These are phyloP conservation scores for Cantharis lateralis DNA, from an alignment of 2,888 invertebrate species.

Conservation along the genomic window DNA sequence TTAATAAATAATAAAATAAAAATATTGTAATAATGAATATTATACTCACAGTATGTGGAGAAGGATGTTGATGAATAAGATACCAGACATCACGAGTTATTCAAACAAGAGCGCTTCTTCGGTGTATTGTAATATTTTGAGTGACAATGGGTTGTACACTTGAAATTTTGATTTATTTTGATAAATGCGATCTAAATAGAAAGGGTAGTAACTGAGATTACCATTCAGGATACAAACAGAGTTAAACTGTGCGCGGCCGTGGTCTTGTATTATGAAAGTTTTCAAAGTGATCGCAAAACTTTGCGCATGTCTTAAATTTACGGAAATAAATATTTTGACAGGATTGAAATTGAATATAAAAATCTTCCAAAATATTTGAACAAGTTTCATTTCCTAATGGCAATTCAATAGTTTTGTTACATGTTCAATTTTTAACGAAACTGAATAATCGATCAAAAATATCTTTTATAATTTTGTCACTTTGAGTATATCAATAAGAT, in stretches of 20 bases:
- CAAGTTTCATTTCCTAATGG: neutral
- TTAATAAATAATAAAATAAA: neutral
- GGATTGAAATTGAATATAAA: conserved; percentile 19
- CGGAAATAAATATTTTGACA: conserved; percentile 27
- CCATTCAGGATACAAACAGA: conserved; percentile 28
- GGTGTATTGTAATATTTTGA: neutral
- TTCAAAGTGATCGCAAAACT: conserved; percentile 33
- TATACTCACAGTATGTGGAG: neutral
- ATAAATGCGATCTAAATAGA: neutral
- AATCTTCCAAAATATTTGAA: neutral
- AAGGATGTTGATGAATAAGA: neutral
- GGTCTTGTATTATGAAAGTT: conserved; percentile 32
- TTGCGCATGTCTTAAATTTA: conserved; percentile 31
- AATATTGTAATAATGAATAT: neutral
- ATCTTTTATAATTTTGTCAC: neutral
- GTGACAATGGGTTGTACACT: neutral
- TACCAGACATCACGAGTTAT: neutral
- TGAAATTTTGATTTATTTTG: conserved; percentile 4
- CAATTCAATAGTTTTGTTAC: neutral
- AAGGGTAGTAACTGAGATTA: conserved; percentile 21
- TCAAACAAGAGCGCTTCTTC: neutral
- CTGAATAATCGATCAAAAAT: conserved; percentile 15
- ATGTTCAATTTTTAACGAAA: neutral
- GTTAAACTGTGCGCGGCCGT: conserved; percentile 37
- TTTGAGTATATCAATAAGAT: conserved; percentile 8